These are phyloP conservation scores for Acrobasis consociella DNA, from an alignment of 2,888 invertebrate genomes.

Conservation along the genomic window DNA sequence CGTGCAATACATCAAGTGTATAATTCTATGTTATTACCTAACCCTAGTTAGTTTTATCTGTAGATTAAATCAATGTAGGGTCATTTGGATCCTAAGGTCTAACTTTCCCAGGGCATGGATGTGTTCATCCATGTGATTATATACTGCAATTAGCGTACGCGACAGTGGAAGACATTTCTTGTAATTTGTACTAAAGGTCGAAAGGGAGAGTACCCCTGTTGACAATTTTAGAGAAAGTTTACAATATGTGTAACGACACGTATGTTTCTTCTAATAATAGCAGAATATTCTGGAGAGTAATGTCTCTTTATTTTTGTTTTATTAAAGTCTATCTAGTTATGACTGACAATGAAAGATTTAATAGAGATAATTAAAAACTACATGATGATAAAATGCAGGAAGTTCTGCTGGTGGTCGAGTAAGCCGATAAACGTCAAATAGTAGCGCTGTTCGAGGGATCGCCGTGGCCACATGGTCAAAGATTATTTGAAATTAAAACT, in stretches of 20 bases:
- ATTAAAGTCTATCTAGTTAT: too few species aligned
- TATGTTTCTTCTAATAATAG: not conserved
- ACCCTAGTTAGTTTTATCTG: constrained; percentile 32
- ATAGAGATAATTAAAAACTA: too few species aligned
- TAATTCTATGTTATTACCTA: not conserved
- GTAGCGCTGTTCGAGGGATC: too few species aligned
- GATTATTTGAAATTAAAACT: too few species aligned
- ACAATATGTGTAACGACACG: not conserved
- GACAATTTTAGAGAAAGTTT: constrained; percentile 19
- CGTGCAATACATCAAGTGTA: too few species aligned
- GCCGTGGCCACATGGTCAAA: too few species aligned
- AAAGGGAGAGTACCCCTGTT: constrained; percentile 3
- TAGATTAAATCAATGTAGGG: constrained; percentile 50
- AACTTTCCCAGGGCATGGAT: constrained; percentile 40
- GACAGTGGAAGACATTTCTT: constrained; percentile 17
- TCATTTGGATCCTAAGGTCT: constrained; percentile 39
- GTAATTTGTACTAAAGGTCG: constrained; percentile 19
- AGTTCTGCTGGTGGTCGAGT: too few species aligned
- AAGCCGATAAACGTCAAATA: too few species aligned
- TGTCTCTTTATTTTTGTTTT: not conserved
- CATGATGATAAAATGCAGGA: too few species aligned
- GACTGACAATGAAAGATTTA: too few species aligned
- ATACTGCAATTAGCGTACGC: constrained; percentile 14
- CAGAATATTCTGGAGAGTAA: too few species aligned
- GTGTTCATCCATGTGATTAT: constrained; percentile 32